A percentile compares a stretch with the other conserved stretches of the same genome.
Conservation (phyloP, 1,140 invertebrate species). For the Pararge aegeria region DNA sequence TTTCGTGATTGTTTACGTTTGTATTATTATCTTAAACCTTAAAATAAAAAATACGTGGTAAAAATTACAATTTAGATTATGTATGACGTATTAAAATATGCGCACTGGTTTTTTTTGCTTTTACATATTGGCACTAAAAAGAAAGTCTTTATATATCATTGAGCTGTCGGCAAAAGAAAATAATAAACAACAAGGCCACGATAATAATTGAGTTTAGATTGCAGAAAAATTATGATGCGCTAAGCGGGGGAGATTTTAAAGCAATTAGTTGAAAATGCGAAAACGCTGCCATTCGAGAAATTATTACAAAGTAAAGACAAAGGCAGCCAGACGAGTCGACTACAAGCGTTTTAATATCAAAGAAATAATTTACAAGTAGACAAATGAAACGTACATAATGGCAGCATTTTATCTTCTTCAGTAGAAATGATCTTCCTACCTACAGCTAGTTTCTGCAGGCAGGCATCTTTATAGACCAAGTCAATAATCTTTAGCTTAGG, state of each 20-base stretch:
- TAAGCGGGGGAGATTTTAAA: conserved; percentile 1
- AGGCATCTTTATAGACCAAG: no score
- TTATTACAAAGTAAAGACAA: background rate
- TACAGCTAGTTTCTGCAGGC: no score
- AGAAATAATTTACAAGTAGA: background rate
- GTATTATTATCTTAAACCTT: no score
- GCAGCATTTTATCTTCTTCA: background rate
- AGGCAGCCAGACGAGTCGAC: background rate
- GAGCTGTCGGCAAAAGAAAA: background rate
- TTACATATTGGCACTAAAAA: no score
- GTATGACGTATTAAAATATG: no score
- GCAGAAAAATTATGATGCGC: conserved; percentile 1
- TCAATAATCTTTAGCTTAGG: no score
- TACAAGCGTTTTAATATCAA: background rate
- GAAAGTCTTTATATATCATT: background rate
- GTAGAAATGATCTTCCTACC: no score
- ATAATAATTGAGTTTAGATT: background rate
- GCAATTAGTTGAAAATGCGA: conserved; percentile 2
- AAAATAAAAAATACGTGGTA: no score
- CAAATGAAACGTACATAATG: background rate
- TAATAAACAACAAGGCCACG: background rate
- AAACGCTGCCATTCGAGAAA: background rate
- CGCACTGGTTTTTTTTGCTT: no score
- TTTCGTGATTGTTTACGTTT: no score
- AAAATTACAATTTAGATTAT: no score